phyloP scores from a whole-genome alignment of 2,797 vertebrate genomes.

The Esox lucius region DNA sequence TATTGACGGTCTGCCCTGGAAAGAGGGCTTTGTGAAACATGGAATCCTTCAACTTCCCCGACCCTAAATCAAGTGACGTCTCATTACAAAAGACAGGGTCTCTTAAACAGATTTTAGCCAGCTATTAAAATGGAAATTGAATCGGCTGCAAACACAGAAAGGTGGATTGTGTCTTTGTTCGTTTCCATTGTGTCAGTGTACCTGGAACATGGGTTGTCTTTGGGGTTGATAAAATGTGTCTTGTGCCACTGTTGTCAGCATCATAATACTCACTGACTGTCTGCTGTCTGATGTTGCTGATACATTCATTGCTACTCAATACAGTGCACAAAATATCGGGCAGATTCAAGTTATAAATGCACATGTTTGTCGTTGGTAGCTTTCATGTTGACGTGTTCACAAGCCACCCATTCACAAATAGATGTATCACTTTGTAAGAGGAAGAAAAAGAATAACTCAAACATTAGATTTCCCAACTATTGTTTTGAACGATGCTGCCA shows the following conservation, averaged over 20 bases:
- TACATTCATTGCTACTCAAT: neutral
- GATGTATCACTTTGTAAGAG: neutral
- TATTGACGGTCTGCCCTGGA: slow-evolving; percentile 69
- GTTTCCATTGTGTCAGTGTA: slow-evolving; percentile 52
- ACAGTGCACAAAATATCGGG: neutral
- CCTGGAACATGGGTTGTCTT: slow-evolving; percentile 26
- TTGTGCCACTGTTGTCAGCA: slow-evolving; percentile 40
- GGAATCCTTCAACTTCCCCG: slow-evolving; percentile 64
- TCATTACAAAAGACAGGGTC: slow-evolving; percentile 75
- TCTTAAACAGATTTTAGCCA: slow-evolving; percentile 70
- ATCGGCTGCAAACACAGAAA: slow-evolving; percentile 59
- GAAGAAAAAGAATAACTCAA: neutral
- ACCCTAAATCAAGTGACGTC: slow-evolving; percentile 83
- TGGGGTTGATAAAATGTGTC: slow-evolving; percentile 33
- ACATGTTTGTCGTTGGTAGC: slow-evolving; percentile 5
- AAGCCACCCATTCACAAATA: neutral
- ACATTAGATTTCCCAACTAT: neutral
- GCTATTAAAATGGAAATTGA: slow-evolving; percentile 72
- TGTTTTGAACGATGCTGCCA: neutral
- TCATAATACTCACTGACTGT: slow-evolving; percentile 18
- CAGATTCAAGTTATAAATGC: slow-evolving; percentile 22
- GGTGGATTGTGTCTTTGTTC: slow-evolving; percentile 64
- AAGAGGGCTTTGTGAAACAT: slow-evolving; percentile 54
- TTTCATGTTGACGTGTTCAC: neutral
- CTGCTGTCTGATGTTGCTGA: neutral